A percentile compares a stretch with the other conserved stretches of the same genome.
phyloP scores from a whole-genome alignment of 2,888 invertebrate species.

The Eupithecia subumbrata region DNA sequence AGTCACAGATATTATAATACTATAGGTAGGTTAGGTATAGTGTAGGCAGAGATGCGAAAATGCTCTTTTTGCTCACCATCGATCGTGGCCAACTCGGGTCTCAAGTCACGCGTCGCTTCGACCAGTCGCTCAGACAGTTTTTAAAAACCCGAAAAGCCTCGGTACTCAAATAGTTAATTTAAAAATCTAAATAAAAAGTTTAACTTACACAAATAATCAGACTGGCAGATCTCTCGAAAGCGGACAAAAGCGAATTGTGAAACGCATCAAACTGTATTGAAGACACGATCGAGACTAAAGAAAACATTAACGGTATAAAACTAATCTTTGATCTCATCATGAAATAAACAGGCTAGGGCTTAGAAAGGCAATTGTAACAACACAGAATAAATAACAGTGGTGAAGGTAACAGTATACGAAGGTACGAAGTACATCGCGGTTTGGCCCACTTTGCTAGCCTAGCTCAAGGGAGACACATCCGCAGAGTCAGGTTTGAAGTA shows the following conservation, averaged over 20 bases:
- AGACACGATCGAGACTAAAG: conserved; percentile 38
- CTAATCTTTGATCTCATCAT: conserved; percentile 53
- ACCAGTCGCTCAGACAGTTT: too few relatives aligned
- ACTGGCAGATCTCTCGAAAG: conserved; percentile 11
- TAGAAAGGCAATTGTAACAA: conserved; percentile 72
- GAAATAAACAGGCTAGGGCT: conserved; percentile 50
- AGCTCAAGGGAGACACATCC: conserved; percentile 60
- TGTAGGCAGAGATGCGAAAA: too few relatives aligned
- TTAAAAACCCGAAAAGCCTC: too few relatives aligned
- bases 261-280: conserved; percentile 10
- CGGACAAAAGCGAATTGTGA: conserved; percentile 13
- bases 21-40: too few relatives aligned
- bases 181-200: neutral
- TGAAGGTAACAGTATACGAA: conserved; percentile 64
- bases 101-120: too few relatives aligned
- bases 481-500: conserved; percentile 47
- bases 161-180: neutral
- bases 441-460: conserved; percentile 64
- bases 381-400: conserved; percentile 28
- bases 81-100: too few relatives aligned
- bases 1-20: too few relatives aligned
- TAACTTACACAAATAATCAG: neutral
- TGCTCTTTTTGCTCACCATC: too few relatives aligned
- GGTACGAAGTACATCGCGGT: conserved; percentile 45
- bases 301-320: conserved; percentile 41